Evolutionary conservation across 2,113 vertebrate species (phyloP).

Genomic region (Archilochus colubris): DNA sequence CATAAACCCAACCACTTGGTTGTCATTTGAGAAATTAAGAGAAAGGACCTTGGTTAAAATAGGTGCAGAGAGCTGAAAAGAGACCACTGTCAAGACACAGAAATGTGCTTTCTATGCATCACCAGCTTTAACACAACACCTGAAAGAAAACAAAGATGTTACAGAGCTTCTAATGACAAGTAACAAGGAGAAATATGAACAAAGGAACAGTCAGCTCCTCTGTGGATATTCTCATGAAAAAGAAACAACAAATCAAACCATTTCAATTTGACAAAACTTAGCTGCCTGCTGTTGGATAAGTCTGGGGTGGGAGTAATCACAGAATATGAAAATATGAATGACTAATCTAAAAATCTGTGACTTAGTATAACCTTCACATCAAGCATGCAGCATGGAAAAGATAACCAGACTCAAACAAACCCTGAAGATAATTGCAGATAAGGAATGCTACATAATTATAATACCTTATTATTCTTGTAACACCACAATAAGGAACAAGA

Average conservation of each 20-base stretch:
- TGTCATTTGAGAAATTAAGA: background rate
- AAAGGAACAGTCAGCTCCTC: background rate
- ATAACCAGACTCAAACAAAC: background rate
- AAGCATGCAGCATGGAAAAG: background rate
- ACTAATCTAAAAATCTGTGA: background rate
- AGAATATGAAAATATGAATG: background rate
- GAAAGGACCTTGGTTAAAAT: background rate
- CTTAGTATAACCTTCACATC: background rate
- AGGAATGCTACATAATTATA: conserved; percentile 30
- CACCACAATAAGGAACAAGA: conserved; percentile 20
- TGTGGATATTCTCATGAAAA: background rate
- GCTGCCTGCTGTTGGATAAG: background rate
- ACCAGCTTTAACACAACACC: background rate
- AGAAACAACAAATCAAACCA: background rate
- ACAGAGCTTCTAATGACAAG: background rate
- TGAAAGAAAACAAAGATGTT: background rate
- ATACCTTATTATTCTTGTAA: background rate
- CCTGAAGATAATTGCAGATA: background rate
- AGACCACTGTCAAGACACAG: background rate
- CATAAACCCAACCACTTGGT: background rate
- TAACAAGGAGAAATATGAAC: background rate
- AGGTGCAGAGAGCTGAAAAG: background rate
- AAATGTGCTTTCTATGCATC: background rate
- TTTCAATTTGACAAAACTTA: background rate
- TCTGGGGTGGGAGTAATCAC: background rate